These are phyloP conservation scores for Bombyx mori DNA, from an alignment of 1,140 invertebrate genomes.

Conservation along the genomic window ASM3026992v2 NC_085111.1:7157501-7158000, in stretches of 20 bases:
- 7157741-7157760: slow-evolving; percentile 47
- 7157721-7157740: slow-evolving; percentile 59
- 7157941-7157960: neutral
- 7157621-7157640: neutral
- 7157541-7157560: too few relatives aligned
- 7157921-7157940: neutral
- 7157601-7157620: too few relatives aligned
- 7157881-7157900: too few relatives aligned
- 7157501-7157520: too few relatives aligned
- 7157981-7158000: too few relatives aligned
- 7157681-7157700: slow-evolving; percentile 29
- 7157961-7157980: too few relatives aligned
- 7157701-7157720: slow-evolving; percentile 28
- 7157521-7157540: too few relatives aligned
- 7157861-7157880: neutral
- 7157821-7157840: slow-evolving; percentile 38
- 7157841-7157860: slow-evolving; percentile 32
- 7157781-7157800: slow-evolving; percentile 33
- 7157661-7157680: slow-evolving; percentile 10
- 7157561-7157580: too few relatives aligned
- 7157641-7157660: neutral
- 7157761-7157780: slow-evolving; percentile 60
- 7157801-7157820: slow-evolving; percentile 55
- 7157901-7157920: neutral
- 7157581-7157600: too few relatives aligned